These are phyloP conservation scores for Helicoverpa assulta DNA, from an alignment of 2,888 invertebrate species.

Conservation along the genomic window DNA sequence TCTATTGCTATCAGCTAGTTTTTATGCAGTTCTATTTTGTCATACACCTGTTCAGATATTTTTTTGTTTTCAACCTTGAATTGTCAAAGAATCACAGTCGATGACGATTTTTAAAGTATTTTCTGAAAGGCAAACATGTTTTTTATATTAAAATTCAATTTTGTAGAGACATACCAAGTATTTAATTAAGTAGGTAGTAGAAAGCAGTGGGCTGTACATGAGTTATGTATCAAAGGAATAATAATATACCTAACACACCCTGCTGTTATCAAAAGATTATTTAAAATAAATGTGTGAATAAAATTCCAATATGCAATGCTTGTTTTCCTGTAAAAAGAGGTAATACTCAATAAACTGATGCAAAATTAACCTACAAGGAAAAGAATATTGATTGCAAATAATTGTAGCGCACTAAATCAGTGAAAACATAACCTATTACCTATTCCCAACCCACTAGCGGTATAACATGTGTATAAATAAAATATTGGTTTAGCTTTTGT, in stretches of 20 bases:
- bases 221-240: too few species aligned
- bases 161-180: too few species aligned
- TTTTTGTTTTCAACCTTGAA: conserved; percentile 15
- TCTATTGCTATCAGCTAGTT: conserved; percentile 5
- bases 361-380: conserved; percentile 16
- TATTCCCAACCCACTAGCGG: conserved; percentile 2
- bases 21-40: conserved; percentile 8
- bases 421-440: conserved; percentile 52
- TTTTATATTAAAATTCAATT: too few species aligned
- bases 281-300: conserved; percentile 7
- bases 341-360: conserved; percentile 18
- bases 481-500: conserved; percentile 87
- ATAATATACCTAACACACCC: too few species aligned
- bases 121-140: too few species aligned
- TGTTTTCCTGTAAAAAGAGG: conserved; percentile 21
- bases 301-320: neutral
- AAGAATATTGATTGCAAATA: conserved; percentile 20
- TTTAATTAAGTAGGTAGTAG: too few species aligned
- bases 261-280: neutral
- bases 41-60: conserved; percentile 5
- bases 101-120: too few species aligned
- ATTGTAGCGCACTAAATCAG: conserved; percentile 15
- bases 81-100: too few species aligned
- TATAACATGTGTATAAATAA: conserved; percentile 73
- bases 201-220: too few species aligned